These are phyloP conservation scores for Fregetta grallaria DNA, from an alignment of 2,113 vertebrate species.

Conservation along the genomic window DNA sequence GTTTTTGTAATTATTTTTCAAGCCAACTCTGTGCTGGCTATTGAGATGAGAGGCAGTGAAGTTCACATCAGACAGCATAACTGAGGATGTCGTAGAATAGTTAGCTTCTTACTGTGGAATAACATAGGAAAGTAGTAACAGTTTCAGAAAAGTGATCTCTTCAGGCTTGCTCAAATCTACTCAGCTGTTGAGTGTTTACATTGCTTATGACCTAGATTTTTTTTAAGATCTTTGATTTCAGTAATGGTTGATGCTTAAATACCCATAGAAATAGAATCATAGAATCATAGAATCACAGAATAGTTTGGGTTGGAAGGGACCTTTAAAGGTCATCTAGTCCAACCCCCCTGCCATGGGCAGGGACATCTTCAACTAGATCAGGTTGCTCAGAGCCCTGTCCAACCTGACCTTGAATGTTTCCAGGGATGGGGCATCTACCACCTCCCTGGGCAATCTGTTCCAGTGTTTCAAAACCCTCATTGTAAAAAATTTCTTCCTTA, in stretches of 20 bases:
- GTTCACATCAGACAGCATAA: neutral
- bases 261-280: neutral
- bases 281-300: too few species aligned
- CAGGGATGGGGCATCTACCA: too few species aligned
- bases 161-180: neutral
- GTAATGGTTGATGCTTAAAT: neutral
- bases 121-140: neutral
- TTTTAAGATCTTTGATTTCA: neutral
- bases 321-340: too few species aligned
- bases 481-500: too few species aligned
- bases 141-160: neutral
- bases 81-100: neutral
- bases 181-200: neutral
- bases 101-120: neutral
- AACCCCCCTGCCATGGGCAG: too few species aligned
- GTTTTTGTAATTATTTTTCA: neutral
- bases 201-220: neutral
- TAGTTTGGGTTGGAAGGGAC: too few species aligned
- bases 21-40: neutral
- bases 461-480: too few species aligned
- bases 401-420: too few species aligned
- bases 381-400: too few species aligned
- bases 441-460: too few species aligned
- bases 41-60: neutral
- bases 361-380: too few species aligned